These are phyloP conservation scores for Bellardia pandia DNA, from an alignment of 2,888 invertebrate genomes.

Conservation along the genomic window DNA sequence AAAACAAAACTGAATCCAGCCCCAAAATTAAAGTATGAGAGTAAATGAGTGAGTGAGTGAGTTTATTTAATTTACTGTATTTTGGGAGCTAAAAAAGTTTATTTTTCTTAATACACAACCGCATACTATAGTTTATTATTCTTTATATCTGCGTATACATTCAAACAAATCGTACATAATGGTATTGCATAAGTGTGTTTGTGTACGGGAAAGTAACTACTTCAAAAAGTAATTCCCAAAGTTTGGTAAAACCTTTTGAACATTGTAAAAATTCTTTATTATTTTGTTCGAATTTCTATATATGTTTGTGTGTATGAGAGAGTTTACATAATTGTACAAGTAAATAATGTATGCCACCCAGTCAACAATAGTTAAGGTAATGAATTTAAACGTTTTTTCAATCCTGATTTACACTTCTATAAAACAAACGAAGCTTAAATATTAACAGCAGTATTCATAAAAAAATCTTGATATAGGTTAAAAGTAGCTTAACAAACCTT, in stretches of 20 bases:
- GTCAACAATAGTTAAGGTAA: background rate
- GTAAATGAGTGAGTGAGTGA: constrained; percentile 40
- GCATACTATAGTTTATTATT: constrained; percentile 33
- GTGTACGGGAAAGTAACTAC: background rate
- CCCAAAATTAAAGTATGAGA: constrained; percentile 44
- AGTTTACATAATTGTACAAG: background rate
- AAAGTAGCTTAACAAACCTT: too few species aligned
- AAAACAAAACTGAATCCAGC: background rate
- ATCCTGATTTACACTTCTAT: too few species aligned
- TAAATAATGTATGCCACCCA: background rate
- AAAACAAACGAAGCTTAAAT: too few species aligned
- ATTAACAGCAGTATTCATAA: too few species aligned
- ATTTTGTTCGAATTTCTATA: constrained; percentile 4
- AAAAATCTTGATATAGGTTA: too few species aligned
- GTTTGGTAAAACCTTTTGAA: constrained; percentile 29
- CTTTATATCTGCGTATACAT: constrained; percentile 5
- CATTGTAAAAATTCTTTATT: constrained; percentile 24
- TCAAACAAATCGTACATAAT: background rate
- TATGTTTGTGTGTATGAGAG: background rate
- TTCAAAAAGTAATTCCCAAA: constrained; percentile 24
- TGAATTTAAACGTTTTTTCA: too few species aligned
- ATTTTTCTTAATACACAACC: constrained; percentile 52
- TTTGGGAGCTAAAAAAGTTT: constrained; percentile 43
- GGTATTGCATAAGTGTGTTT: constrained; percentile 3
- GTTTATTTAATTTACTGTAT: constrained; percentile 61